Base-by-base conservation (phyloP, 2,888 invertebrate species). In the Meghimatium bilineatum region DNA sequence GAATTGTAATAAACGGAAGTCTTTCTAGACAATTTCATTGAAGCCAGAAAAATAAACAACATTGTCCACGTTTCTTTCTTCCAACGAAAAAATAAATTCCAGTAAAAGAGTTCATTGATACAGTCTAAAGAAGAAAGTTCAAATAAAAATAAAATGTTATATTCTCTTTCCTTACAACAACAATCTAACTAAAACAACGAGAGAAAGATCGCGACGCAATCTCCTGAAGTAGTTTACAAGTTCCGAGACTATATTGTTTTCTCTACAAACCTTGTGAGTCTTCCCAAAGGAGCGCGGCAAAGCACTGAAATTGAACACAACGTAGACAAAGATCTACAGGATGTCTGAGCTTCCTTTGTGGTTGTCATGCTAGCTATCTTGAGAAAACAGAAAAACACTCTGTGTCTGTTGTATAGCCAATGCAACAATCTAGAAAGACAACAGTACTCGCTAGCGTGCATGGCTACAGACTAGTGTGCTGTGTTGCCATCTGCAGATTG, bases 351-450 rank as follows among this genome's bases (percentile, higher is more conserved):
- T 75, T 12, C 75, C 75, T 76, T 76, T 76, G 76, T 76, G 56
- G 76, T 60, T 60, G 76, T 60, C 76, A 76, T 76, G 76, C 76
- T 29, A 76, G 76, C 52, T 14, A 76, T 76, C 76, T 76, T 76
- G 52, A 32, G 23, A 76, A 60, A 76, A 76, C 60, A 76, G 76
- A n/a, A 56, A 52, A 3, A 76, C 60, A 76, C 76, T 76, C 56
- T 60, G 60, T 32, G 76, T 76, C 76, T 76, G 56, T 76, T 76
- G 76, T 76, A 26, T 32, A 34, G 5, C 76, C 26, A 56, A 76
- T 36, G 60, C 76, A 76, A 76, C 76, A 76, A 76, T 76, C 76
- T 76, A 60, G 36, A 76, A 76, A 76, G 76, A 76, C 76, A 76
- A 76, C 76, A 76, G 76, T 36, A 36, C 34, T 26, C 10, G 34